Evolutionary conservation across 1,140 invertebrate genomes (phyloP).

Genomic region (Neodiprion fabricii): DNA sequence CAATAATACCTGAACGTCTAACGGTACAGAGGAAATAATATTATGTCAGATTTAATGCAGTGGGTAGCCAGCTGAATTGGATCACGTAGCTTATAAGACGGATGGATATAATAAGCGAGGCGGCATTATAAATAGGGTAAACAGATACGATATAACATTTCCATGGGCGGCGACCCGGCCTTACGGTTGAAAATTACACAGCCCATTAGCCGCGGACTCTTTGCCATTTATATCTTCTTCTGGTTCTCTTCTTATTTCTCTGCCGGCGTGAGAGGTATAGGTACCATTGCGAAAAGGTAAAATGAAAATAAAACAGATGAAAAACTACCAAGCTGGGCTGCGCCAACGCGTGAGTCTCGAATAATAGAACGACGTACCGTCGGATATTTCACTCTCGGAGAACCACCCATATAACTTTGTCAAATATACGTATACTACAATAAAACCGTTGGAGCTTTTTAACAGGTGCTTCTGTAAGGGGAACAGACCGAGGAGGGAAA

Average conservation of each 20-base stretch:
- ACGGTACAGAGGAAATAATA: too few species aligned
- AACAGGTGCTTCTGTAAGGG: too few species aligned
- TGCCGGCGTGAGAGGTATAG: not conserved
- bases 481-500: too few species aligned
- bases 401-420: too few species aligned
- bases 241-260: not conserved
- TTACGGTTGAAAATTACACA: not conserved
- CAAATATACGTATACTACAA: not conserved
- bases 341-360: not conserved
- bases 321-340: not conserved
- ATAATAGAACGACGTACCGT: not conserved
- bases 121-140: not conserved
- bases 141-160: too few species aligned
- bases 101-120: not conserved
- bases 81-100: not conserved
- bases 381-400: too few species aligned
- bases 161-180: not conserved
- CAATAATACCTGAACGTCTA: too few species aligned
- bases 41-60: too few species aligned
- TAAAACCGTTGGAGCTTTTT: not conserved
- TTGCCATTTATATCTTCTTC: conserved; percentile 5
- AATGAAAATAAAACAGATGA: not conserved
- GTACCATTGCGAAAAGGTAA: not conserved
- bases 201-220: not conserved
- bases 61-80: not conserved